These are phyloP conservation scores for Numenius arquata DNA, from an alignment of 2,113 vertebrate species.

Conservation along the genomic window DNA sequence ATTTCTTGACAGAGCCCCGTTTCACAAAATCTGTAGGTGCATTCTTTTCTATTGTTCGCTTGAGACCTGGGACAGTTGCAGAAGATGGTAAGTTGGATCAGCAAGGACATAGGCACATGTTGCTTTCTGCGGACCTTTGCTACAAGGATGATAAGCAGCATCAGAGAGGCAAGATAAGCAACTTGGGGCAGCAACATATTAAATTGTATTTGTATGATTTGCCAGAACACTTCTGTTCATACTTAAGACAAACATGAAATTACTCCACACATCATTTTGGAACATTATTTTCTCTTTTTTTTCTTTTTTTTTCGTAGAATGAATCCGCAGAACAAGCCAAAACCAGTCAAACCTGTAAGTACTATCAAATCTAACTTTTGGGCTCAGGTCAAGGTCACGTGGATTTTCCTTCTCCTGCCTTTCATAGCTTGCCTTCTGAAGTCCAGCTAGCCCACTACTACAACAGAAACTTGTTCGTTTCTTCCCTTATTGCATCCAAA, in stretches of 20 bases:
- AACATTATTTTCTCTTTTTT: neutral
- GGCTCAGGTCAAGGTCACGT: neutral
- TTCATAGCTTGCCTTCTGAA: neutral
- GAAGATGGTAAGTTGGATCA: neutral
- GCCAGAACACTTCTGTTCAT: neutral
- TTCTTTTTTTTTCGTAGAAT: neutral
- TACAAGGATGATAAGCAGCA: neutral
- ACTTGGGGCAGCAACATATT: neutral
- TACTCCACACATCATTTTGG: neutral
- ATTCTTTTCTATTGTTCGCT: neutral
- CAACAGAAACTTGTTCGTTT: neutral
- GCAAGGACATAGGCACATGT: accelerated
- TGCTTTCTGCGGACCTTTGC: neutral
- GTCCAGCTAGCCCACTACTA: neutral
- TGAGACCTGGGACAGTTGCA: neutral
- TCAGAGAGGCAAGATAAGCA: neutral
- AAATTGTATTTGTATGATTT: neutral
- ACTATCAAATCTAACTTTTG: neutral
- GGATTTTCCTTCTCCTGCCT: neutral
- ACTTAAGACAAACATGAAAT: neutral
- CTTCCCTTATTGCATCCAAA: neutral
- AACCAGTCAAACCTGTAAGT: neutral
- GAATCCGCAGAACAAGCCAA: neutral
- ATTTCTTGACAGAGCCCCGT: neutral
- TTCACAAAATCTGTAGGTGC: neutral